phyloP scores from a whole-genome alignment of 2,888 invertebrate species.

The Pseudeuparius sepicola region DNA sequence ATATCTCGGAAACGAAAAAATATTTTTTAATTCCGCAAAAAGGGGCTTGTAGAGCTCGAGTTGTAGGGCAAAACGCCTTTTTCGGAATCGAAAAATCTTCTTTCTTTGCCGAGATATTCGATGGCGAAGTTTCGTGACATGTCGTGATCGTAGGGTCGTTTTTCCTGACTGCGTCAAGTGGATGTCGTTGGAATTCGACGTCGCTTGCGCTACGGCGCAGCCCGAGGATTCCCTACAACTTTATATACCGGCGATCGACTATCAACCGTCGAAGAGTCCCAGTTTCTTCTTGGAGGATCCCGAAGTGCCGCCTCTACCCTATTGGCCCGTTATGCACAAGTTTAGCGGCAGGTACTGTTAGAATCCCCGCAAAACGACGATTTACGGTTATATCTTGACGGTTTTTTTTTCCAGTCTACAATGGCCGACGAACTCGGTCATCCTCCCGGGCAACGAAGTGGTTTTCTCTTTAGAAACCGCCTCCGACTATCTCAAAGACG shows the following conservation, averaged over 20 bases:
- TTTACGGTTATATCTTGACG: too few species aligned
- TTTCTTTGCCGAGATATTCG: too few species aligned
- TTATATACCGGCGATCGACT: conserved; percentile 47
- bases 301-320: conserved; percentile 37
- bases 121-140: background rate
- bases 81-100: too few species aligned
- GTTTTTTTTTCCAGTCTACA: conserved; percentile 44
- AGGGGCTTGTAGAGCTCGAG: too few species aligned
- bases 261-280: conserved; percentile 22
- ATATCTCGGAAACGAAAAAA: too few species aligned
- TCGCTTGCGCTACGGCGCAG: conserved; percentile 84
- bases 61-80: too few species aligned
- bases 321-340: conserved; percentile 58
- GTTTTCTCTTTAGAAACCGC: conserved; percentile 94
- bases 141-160: conserved; percentile 55
- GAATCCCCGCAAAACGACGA: too few species aligned
- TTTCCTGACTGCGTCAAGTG: conserved; percentile 86
- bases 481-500: conserved; percentile 87
- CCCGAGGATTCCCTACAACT: conserved; percentile 80
- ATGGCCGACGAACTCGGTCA: conserved; percentile 81
- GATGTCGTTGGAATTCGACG: conserved; percentile 89
- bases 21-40: too few species aligned
- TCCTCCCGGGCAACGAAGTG: conserved; percentile 88
- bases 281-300: conserved; percentile 29
- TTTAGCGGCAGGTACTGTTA: conserved; percentile 47